Evolutionary conservation across 2,888 invertebrate genomes (phyloP).

Genomic region (Eupeodes latifasciatus): DNA sequence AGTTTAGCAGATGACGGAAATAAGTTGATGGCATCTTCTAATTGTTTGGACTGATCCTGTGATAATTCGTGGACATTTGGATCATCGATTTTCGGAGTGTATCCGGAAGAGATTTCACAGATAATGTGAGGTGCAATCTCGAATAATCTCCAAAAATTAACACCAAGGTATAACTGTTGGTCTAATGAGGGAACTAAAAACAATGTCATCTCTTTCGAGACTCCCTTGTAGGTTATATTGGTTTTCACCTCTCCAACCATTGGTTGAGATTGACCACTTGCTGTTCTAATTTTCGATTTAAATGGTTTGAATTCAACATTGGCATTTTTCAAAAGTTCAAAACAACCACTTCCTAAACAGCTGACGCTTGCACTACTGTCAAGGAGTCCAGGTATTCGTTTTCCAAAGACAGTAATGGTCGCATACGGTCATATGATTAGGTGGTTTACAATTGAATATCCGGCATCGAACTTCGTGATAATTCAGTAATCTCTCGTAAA

Average conservation of each 20-base stretch:
- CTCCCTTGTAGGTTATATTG: not conserved
- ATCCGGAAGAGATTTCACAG: not conserved
- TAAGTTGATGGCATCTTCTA: not conserved
- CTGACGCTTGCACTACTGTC: too few relatives aligned
- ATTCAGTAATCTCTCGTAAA: slow-evolving; percentile 9
- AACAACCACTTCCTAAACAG: not conserved
- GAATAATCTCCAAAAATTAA: not conserved
- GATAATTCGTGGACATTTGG: not conserved
- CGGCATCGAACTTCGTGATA: not conserved
- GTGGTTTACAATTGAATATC: not conserved
- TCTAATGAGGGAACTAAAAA: slow-evolving; percentile 3
- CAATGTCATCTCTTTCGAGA: not conserved
- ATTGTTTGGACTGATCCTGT: not conserved
- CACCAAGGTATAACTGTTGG: slow-evolving; percentile 3
- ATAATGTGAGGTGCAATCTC: not conserved
- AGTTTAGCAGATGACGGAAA: not conserved
- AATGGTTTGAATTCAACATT: not conserved
- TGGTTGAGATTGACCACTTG: not conserved
- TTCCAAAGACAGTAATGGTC: not conserved
- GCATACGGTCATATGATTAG: not conserved
- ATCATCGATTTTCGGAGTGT: not conserved
- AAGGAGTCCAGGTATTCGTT: not conserved
- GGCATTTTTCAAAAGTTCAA: not conserved
- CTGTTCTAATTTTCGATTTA: not conserved
- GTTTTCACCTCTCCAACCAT: too few relatives aligned